These are phyloP conservation scores for Tetragonula carbonaria DNA, from an alignment of 2,888 invertebrate species.

Conservation along the genomic window DNA sequence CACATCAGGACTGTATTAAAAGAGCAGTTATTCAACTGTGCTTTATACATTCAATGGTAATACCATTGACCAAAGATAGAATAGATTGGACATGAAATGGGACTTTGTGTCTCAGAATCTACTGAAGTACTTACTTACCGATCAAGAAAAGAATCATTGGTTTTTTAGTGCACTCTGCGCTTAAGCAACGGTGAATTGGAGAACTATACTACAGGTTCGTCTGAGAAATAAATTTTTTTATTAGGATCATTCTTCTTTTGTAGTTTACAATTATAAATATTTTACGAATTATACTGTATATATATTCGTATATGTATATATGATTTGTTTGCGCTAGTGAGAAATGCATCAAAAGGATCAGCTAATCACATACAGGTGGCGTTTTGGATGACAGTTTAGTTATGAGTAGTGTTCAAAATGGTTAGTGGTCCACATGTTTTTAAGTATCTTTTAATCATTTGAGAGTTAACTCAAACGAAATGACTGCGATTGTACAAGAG, in stretches of 20 bases:
- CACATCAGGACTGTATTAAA: background rate
- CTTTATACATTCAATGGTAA: background rate
- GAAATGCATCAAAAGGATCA: conserved; percentile 4
- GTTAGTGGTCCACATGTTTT: conserved; percentile 22
- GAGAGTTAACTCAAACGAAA: conserved; percentile 18
- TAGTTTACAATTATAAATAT: background rate
- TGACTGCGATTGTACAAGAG: conserved; percentile 62
- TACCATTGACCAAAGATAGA: too few species aligned
- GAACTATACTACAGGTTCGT: too few species aligned
- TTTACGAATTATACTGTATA: background rate
- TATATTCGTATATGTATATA: background rate
- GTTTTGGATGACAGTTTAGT: background rate
- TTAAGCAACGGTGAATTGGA: too few species aligned
- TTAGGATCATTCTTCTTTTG: background rate
- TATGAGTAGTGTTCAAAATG: conserved; percentile 40
- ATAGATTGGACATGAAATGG: too few species aligned
- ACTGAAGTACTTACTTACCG: too few species aligned
- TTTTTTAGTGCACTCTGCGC: too few species aligned
- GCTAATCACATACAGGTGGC: conserved; percentile 25
- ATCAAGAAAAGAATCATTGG: too few species aligned
- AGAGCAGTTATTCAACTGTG: background rate
- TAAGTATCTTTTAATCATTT: conserved; percentile 33
- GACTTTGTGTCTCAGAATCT: too few species aligned
- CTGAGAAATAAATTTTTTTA: background rate
- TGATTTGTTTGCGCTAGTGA: background rate